A percentile compares a stretch with the other conserved stretches of the same genome.
Evolutionary conservation across 2,797 vertebrate genomes (phyloP).

Genomic region (Mastacembelus armatus): DNA sequence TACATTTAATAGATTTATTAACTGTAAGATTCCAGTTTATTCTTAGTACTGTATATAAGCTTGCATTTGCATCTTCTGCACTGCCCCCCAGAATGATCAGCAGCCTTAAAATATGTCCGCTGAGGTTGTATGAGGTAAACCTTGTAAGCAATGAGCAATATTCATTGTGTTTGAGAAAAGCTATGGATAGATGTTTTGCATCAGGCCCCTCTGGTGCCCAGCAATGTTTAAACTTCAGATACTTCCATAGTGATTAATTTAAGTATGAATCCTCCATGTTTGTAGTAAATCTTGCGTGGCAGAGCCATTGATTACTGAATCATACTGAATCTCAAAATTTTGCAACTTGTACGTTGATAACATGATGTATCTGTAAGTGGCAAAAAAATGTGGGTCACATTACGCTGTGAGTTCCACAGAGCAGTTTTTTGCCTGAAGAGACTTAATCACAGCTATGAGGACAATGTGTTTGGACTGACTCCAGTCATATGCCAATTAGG

Average conservation of each 20-base stretch:
- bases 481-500: neutral
- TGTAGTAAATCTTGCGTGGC: neutral
- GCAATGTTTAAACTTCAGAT: slow-evolving; percentile 3
- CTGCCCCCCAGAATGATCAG: slow-evolving; percentile 64
- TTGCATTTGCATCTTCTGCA: slow-evolving; percentile 75
- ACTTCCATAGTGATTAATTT: neutral
- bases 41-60: slow-evolving; percentile 70
- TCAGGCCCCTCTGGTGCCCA: slow-evolving; percentile 12
- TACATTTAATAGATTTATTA: slow-evolving; percentile 76
- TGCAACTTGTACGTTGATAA: neutral
- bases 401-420: neutral
- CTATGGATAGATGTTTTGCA: slow-evolving; percentile 17
- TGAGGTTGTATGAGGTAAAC: slow-evolving; percentile 49
- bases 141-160: slow-evolving; percentile 49
- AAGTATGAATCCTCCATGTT: neutral
- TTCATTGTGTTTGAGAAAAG: slow-evolving; percentile 30
- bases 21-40: slow-evolving; percentile 66
- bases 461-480: neutral
- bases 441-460: slow-evolving; percentile 20
- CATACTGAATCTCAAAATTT: neutral
- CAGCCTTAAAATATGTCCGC: slow-evolving; percentile 49
- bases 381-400: slow-evolving; percentile 1
- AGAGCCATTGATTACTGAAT: neutral
- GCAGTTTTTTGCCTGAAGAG: slow-evolving; percentile 19
- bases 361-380: neutral